Conservation (phyloP, 2,797 vertebrate genomes). For the Xyrichtys novacula region DNA sequence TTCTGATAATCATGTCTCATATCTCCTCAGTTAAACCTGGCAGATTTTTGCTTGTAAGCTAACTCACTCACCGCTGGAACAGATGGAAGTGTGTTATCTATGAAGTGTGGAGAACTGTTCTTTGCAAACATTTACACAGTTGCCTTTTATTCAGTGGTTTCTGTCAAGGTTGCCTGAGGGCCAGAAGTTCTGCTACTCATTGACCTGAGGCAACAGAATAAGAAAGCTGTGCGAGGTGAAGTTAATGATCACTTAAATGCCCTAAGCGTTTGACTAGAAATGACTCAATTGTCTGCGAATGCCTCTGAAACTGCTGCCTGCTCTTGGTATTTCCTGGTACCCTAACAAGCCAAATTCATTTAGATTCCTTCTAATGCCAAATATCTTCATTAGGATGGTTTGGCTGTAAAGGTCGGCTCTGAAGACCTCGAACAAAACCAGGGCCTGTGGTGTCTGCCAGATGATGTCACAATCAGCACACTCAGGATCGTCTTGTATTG, state of each 20-base stretch:
- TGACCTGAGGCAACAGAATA: constrained; percentile 50
- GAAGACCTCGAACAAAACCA: constrained; percentile 73
- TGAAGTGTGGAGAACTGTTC: constrained; percentile 24
- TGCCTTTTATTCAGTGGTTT: constrained; percentile 43
- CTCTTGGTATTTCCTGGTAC: constrained; percentile 21
- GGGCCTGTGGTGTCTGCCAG: constrained; percentile 70
- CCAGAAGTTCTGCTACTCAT: constrained; percentile 37
- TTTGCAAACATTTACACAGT: constrained; percentile 56
- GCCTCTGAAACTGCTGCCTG: constrained; percentile 36
- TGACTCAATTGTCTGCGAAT: constrained; percentile 40
- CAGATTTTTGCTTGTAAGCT: constrained; percentile 48
- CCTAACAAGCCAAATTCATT: constrained; percentile 63
- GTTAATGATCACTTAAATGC: constrained; percentile 63
- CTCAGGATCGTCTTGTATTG: constrained; percentile 59
- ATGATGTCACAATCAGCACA: constrained; percentile 72
- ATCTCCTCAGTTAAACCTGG: constrained; percentile 36
- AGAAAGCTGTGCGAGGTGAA: constrained; percentile 43
- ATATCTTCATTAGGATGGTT: constrained; percentile 74
- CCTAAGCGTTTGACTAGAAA: constrained; percentile 31
- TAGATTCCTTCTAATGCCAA: constrained; percentile 60
- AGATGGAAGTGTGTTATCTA: constrained; percentile 40
- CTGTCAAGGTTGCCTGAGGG: constrained; percentile 36
- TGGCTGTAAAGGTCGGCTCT: constrained; percentile 77
- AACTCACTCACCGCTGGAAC: constrained; percentile 39
- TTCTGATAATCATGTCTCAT: constrained; percentile 54